Conservation (phyloP, 2,888 invertebrate species). For the Galerucella nymphaeae region DNA sequence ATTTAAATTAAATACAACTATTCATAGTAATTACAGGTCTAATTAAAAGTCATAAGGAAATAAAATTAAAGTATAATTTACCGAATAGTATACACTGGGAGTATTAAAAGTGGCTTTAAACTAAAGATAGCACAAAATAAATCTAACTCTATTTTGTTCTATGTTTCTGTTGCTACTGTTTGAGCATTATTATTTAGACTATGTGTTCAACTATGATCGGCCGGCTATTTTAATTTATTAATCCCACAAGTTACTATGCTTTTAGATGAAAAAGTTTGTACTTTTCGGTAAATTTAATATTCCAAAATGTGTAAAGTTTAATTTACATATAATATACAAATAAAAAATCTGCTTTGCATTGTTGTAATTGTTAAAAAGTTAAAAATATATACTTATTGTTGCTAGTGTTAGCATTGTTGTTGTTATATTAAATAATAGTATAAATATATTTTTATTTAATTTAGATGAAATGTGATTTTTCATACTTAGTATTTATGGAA, state of each 20-base stretch:
- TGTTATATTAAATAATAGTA: slow-evolving; percentile 61
- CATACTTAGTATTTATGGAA: slow-evolving; percentile 51
- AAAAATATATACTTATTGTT: slow-evolving; percentile 64
- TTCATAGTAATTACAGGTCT: neutral
- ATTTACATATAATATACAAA: neutral
- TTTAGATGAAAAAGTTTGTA: neutral
- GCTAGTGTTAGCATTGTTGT: slow-evolving; percentile 64
- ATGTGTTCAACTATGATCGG: no score
- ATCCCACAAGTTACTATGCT: neutral
- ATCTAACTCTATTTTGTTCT: no score
- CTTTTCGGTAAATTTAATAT: slow-evolving; percentile 8
- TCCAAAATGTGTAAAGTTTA: neutral
- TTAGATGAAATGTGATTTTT: slow-evolving; percentile 55
- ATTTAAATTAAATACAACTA: slow-evolving; percentile 1
- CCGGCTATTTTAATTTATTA: no score
- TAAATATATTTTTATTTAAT: slow-evolving; percentile 58
- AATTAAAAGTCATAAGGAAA: slow-evolving; percentile 5
- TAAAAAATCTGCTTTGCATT: slow-evolving; percentile 61
- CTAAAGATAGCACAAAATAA: no score
- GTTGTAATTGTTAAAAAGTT: slow-evolving; percentile 64
- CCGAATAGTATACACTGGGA: neutral
- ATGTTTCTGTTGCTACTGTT: no score
- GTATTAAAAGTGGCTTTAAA: no score
- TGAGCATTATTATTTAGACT: no score
- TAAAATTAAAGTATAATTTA: slow-evolving; percentile 1